Percentiles rank a stretch among this genome's conserved stretches.
Evolutionary conservation across 2,888 invertebrate species (phyloP).

Genomic region (Brassicogethes aeneus): DNA sequence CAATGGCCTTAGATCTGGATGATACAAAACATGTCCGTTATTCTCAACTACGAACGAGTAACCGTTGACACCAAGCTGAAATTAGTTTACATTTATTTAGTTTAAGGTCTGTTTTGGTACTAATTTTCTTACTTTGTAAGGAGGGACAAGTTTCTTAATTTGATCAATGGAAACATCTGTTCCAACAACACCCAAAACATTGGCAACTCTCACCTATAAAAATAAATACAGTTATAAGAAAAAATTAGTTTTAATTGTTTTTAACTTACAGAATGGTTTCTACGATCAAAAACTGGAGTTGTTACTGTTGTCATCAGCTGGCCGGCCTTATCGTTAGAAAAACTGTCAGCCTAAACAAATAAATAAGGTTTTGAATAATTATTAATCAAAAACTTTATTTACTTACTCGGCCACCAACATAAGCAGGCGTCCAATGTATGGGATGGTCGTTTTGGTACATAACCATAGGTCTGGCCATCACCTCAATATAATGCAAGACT

Average conservation of each 20-base stretch:
- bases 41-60: slow-evolving; percentile 96
- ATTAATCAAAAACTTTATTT: neutral
- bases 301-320: slow-evolving; percentile 90
- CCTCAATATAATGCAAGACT: slow-evolving; percentile 89
- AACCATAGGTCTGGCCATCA: slow-evolving; percentile 93
- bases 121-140: slow-evolving; percentile 64
- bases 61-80: slow-evolving; percentile 88
- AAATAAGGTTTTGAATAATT: neutral
- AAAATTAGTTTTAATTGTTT: neutral
- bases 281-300: slow-evolving; percentile 88
- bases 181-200: slow-evolving; percentile 92
- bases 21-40: slow-evolving; percentile 92
- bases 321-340: slow-evolving; percentile 59
- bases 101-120: neutral
- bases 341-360: slow-evolving; percentile 53
- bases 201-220: slow-evolving; percentile 72
- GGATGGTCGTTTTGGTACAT: slow-evolving; percentile 88
- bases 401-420: slow-evolving; percentile 70
- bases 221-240: slow-evolving; percentile 7
- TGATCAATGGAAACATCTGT: slow-evolving; percentile 95
- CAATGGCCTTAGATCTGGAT: slow-evolving; percentile 89
- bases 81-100: slow-evolving; percentile 15
- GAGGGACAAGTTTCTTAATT: slow-evolving; percentile 89
- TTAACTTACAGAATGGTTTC: slow-evolving; percentile 68
- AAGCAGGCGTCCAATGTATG: slow-evolving; percentile 92